Base-by-base conservation (phyloP, 53 echinoderm and acorn worm genomes). In the Paelopatides confundens region DNA sequence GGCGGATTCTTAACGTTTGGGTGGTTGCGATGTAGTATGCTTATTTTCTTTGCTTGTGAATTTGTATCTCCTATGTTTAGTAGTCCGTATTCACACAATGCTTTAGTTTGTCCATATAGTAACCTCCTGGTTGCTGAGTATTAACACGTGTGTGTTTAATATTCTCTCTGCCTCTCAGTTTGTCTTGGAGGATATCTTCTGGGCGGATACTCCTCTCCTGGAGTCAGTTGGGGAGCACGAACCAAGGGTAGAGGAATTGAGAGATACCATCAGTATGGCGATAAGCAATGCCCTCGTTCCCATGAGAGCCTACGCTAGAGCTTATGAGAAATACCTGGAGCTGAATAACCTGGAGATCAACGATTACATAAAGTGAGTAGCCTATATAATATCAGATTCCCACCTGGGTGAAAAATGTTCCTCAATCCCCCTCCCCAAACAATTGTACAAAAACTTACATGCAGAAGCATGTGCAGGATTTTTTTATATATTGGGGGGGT, bases 211-310 rank as follows among this genome's bases (percentile, higher is more conserved):
- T 0, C 99, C 99, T 40, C 94, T 99, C 23, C 90, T 99, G 13
- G 99, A 99, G 87, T 99, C 99, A 0, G 99, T 99, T 0, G 99
- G 99, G 21, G 99, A 99, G 76, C 99, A 99, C 83, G 99, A 99
- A 38, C 99, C 99, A 24, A 90, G 88, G 30, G 99, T 99, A 1
- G 99, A 99, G 81, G 99, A 99, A 33, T 85, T 99, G 30, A 86
- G 99, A 91, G 93, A 94, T 13, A 93, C 92, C 18, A 99, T 96
- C 27, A 82, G 85, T 12, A 88, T 91, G 81, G 94, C 99, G 34
- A 91, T 99, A 77, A 87, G 87, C 50, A 99, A 99, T 66, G 89
- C 99, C 48, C 81, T 99, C 65, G 89, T 95, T n/a, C 99, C 99
- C 18, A 96, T 99, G 95, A 87, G 92, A 69, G 95, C 99, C 21